Conservation (phyloP, 2,797 vertebrate genomes). For the Lophotriccus pileatus region DNA sequence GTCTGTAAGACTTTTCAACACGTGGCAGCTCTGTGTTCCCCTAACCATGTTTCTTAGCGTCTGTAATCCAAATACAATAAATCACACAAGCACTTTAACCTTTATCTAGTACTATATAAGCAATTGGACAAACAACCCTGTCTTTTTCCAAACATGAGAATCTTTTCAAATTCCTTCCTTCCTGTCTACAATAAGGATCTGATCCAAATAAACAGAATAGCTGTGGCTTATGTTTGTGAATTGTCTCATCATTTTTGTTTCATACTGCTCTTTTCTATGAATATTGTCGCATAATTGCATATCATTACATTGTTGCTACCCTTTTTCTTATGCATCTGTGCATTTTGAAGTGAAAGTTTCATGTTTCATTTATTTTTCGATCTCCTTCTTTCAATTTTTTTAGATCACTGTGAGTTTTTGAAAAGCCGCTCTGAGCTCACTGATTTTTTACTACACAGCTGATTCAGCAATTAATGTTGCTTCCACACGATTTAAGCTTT, state of each 20-base stretch:
- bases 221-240: not conserved
- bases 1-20: not conserved
- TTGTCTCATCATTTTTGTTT: slow-evolving; percentile 3
- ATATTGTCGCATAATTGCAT: slow-evolving; percentile 8
- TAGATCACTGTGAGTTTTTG: not conserved
- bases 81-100: not conserved
- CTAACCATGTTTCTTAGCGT: not conserved
- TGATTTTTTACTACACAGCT: not conserved
- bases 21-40: not conserved
- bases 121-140: not conserved
- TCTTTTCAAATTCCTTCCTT: not conserved
- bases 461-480: not conserved
- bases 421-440: not conserved
- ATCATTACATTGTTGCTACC: not conserved
- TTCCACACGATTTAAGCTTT: not conserved
- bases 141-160: not conserved
- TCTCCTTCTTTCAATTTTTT: not conserved
- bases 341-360: slow-evolving; percentile 18
- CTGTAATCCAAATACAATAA: not conserved
- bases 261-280: not conserved
- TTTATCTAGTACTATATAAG: not conserved
- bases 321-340: not conserved
- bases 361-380: not conserved
- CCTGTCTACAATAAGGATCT: not conserved
- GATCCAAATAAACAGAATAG: not conserved